phyloP scores from a whole-genome alignment of 2,113 vertebrate genomes.

The Dissostichus mawsoni region DNA sequence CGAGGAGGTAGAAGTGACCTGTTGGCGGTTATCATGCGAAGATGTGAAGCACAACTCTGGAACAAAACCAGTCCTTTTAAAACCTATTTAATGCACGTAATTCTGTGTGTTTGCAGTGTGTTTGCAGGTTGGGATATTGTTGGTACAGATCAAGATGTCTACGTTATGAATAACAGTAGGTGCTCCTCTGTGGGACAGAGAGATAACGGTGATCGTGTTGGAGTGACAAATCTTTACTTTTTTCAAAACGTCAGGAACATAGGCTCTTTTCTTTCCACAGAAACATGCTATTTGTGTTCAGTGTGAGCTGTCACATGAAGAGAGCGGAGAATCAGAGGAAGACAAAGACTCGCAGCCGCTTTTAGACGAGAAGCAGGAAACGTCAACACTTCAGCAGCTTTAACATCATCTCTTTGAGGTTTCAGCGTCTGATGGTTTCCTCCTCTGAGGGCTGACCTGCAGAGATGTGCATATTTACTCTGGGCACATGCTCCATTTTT shows the following conservation, averaged over 20 bases:
- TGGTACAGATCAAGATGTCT: neutral
- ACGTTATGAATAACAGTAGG: neutral
- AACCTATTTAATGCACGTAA: too few relatives aligned
- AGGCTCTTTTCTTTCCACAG: constrained; percentile 29
- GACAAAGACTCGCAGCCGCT: constrained; percentile 69
- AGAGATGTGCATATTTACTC: constrained; percentile 81
- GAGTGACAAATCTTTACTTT: constrained; percentile 52
- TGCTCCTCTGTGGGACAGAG: constrained; percentile 13
- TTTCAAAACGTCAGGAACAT: constrained; percentile 49
- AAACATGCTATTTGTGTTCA: constrained; percentile 75
- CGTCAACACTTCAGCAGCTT: constrained; percentile 72
- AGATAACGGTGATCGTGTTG: constrained; percentile 15
- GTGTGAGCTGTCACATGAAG: constrained; percentile 75
- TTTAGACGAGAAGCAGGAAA: constrained; percentile 76
- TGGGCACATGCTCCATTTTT: neutral
- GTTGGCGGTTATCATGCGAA: too few relatives aligned
- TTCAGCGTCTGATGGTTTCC: constrained; percentile 73
- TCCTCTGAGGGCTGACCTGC: constrained; percentile 78
- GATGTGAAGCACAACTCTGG: too few relatives aligned
- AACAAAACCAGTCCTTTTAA: too few relatives aligned
- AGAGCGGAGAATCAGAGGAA: constrained; percentile 67
- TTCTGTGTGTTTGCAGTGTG: neutral
- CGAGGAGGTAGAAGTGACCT: too few relatives aligned
- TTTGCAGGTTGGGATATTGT: neutral
- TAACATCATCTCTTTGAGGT: constrained; percentile 80